phyloP scores from a whole-genome alignment of 2,797 vertebrate species.

The Catharus ustulatus region DNA sequence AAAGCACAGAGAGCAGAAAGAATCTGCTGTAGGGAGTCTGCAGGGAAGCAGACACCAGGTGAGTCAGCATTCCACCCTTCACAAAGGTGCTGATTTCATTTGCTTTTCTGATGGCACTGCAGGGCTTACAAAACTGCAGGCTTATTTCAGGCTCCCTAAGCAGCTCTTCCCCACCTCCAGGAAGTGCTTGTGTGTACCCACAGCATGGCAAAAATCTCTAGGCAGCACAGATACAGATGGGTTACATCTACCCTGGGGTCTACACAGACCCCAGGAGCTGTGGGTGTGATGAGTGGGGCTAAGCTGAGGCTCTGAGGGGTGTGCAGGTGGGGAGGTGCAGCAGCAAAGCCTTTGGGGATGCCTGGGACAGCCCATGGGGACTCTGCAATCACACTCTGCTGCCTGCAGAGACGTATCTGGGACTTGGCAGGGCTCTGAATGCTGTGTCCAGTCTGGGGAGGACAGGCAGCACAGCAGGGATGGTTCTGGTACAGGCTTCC shows the following conservation, averaged over 20 bases:
- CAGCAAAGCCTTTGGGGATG: neutral
- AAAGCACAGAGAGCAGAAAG: neutral
- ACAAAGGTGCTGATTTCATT: neutral
- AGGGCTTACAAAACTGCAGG: neutral
- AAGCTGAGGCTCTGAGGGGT: neutral
- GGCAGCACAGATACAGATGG: neutral
- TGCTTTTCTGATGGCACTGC: constrained; percentile 19
- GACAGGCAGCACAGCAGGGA: neutral
- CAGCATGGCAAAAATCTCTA: neutral
- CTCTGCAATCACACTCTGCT: neutral
- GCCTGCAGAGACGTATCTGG: neutral
- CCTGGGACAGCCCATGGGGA: neutral
- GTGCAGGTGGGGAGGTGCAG: neutral
- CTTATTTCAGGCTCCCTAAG: neutral
- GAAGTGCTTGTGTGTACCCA: neutral
- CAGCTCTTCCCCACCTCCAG: neutral
- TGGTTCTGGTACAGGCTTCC: neutral
- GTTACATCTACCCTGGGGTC: neutral
- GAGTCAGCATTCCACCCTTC: constrained; percentile 13
- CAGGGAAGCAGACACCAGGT: neutral
- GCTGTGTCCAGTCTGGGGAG: neutral
- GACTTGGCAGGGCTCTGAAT: neutral
- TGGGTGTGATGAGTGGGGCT: neutral
- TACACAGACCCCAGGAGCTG: fast-evolving
- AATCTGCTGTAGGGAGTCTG: neutral